phyloP scores from a whole-genome alignment of 2,888 invertebrate genomes.

The Silvanus unidentatus region DNA sequence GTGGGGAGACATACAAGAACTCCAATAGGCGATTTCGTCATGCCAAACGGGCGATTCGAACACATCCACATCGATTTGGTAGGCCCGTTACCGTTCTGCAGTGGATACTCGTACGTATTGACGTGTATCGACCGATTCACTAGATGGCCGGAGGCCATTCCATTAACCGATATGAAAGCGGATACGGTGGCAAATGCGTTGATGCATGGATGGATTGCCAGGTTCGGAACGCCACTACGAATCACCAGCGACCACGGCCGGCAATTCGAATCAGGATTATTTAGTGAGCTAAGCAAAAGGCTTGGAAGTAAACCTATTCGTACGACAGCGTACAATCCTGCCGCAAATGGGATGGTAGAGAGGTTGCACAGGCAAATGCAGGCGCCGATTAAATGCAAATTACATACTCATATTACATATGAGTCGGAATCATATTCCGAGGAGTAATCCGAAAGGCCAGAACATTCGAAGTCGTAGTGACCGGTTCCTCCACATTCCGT shows the following conservation, averaged over 20 bases:
- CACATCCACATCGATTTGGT: not conserved
- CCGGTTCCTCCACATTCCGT: too few relatives aligned
- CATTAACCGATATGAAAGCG: not conserved
- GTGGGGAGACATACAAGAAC: not conserved
- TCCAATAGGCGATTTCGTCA: not conserved
- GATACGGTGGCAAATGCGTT: not conserved
- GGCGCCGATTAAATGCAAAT: not conserved
- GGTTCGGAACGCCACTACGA: not conserved
- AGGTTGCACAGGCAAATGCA: not conserved
- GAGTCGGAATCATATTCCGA: too few relatives aligned
- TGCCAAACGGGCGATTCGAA: not conserved
- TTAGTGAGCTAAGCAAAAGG: not conserved
- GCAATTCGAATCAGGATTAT: not conserved
- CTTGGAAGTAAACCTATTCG: not conserved
- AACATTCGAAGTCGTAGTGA: too few relatives aligned
- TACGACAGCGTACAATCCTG: slow-evolving; percentile 1
- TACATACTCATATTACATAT: too few relatives aligned
- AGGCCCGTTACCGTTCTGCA: not conserved
- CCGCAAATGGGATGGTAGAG: not conserved
- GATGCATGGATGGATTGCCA: not conserved
- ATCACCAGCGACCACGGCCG: not conserved
- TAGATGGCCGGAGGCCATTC: slow-evolving; percentile 1
- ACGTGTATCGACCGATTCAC: slow-evolving; percentile 1
- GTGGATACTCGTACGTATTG: not conserved
- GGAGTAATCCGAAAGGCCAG: too few relatives aligned